phyloP scores from a whole-genome alignment of 2,113 vertebrate species.

The Oophaga pumilio region DNA sequence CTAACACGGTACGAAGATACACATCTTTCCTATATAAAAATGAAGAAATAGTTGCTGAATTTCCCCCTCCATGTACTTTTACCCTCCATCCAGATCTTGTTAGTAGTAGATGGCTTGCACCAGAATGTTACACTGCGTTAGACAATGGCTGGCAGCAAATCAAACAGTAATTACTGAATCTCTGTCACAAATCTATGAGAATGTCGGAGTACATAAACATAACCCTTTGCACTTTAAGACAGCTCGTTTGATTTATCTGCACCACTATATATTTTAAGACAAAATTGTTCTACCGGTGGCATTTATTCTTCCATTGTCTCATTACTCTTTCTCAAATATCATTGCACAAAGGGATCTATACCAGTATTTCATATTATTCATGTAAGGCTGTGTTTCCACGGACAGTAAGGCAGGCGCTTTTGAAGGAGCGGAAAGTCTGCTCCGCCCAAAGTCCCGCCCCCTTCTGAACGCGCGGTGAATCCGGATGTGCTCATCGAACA shows the following conservation, averaged over 20 bases:
- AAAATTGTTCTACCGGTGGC: background rate
- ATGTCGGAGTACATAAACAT: constrained; percentile 30
- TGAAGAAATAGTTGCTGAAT: too few relatives aligned
- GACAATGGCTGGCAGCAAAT: constrained; percentile 37
- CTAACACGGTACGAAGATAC: too few relatives aligned
- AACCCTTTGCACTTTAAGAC: constrained; percentile 16
- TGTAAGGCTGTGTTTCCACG: too few relatives aligned
- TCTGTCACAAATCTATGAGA: constrained; percentile 28
- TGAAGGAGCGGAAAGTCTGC: too few relatives aligned
- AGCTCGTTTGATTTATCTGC: background rate
- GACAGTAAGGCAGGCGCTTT: too few relatives aligned
- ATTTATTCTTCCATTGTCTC: constrained; percentile 22
- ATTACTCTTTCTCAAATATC: background rate
- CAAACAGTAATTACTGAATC: constrained; percentile 42
- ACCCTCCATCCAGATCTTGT: background rate
- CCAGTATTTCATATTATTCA: too few relatives aligned
- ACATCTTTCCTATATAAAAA: too few relatives aligned
- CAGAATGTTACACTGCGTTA: constrained; percentile 11
- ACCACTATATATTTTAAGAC: constrained; percentile 4
- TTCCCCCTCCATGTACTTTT: too few relatives aligned
- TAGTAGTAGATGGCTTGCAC: background rate
- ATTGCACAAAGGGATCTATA: background rate
- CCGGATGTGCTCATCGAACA: too few relatives aligned
- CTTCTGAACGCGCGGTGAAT: too few relatives aligned
- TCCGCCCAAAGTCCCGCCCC: too few relatives aligned